phyloP scores from a whole-genome alignment of 2,888 invertebrate genomes.

The Tipula helvola region DNA sequence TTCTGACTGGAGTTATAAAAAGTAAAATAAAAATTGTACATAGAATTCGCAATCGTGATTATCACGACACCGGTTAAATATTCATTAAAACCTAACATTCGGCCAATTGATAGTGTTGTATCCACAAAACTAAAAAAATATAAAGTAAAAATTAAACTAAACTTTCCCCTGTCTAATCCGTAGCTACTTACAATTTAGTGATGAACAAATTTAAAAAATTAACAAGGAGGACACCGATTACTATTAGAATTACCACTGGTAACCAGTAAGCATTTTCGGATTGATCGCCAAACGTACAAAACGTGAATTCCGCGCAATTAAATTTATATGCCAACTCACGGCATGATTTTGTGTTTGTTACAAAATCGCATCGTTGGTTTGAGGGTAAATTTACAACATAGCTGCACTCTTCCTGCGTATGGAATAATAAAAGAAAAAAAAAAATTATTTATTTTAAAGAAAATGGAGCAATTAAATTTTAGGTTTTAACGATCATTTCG shows the following conservation, averaged over 20 bases:
- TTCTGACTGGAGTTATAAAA: background rate
- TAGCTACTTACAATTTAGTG: background rate
- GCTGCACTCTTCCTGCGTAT: background rate
- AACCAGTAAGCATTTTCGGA: background rate
- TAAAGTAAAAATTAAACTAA: background rate
- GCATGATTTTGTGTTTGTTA: background rate
- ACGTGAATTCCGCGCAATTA: background rate
- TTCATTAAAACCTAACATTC: background rate
- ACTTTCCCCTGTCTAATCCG: too few species aligned
- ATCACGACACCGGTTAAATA: background rate
- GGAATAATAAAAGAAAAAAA: background rate
- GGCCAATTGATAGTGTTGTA: background rate
- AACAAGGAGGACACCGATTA: background rate
- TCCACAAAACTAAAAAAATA: background rate
- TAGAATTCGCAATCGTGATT: background rate
- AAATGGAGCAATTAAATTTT: background rate
- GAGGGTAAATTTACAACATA: background rate
- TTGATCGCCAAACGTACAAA: background rate
- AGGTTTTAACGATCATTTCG: too few species aligned
- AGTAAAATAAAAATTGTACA: background rate
- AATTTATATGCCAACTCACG: background rate
- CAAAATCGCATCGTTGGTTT: background rate
- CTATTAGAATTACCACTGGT: background rate
- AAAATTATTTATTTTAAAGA: background rate
- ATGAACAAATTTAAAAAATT: background rate